Evolutionary conservation across 2,797 vertebrate genomes (phyloP), one percentile per base, ranked within the genome.

Genomic region (Lithobates pipiens): DNA sequence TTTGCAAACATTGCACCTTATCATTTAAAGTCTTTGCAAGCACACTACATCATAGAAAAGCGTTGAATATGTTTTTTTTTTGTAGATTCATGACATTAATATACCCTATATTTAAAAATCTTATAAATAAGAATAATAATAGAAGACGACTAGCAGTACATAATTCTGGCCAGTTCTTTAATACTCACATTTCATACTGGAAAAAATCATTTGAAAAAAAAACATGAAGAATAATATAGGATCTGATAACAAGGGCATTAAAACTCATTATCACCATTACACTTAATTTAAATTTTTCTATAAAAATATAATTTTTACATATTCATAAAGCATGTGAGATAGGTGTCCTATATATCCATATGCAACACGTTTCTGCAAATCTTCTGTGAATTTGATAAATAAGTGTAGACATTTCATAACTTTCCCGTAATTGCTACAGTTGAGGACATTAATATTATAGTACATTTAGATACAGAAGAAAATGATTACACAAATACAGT

Each of bases 201-300:
- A 61, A 23, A 61, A 61, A 61, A 61, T 1, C 7, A 23, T 54
- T 54, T 54, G 61, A 25, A 65, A 10, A 65, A 10, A 61, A 13
- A 16, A 25, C 72, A 71, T 68, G 61, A 71, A 86, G 39, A 83
- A 50, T 27, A 74, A 78, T 83, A 67, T 78, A 83, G 74, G 39
- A 83, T 78, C 57, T 79, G 75, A 32, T 77, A 86, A 77, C 68
- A 68, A 57, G 42, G 61, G 36, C 73, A 72, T 61, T 71, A 70
- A 67, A 77, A 77, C 85, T 86, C 79, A 77, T 82, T 86, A 82
- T 77, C 80, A 77, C 68, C 75, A 86, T 77, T 76, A 72, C 80
- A 86, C 68, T 63, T 77, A 27, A 82, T 70, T 83, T 83, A 87
- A 77, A 39, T 78, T 77, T 78, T 83, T 79, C 73, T 67, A 83